Evolutionary conservation across 2,797 vertebrate species (phyloP), one percentile per base, ranked within the genome.

Genomic region (Hemitrygon akajei): DNA sequence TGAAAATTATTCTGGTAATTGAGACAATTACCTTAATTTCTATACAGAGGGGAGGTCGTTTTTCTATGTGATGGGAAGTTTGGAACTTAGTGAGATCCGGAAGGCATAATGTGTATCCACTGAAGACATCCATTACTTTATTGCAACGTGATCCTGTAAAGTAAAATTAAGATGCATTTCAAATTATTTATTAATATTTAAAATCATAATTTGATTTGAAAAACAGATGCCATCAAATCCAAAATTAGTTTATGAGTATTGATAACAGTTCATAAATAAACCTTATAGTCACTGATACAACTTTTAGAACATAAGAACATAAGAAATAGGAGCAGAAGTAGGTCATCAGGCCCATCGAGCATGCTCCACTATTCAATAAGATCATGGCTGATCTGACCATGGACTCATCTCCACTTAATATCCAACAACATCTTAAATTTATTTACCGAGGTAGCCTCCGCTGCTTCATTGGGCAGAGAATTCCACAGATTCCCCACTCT

Each of bases 121-220:
- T 99, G 93, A 98, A 98, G 20, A 98, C 97, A 96, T 99, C 98
- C 97, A 99, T 98, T 94, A 99, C 98, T 95, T 99, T 99, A 94
- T 99, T 97, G 95, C 98, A 99, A 94, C 98, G 98, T 95, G 98
- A 98, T 86, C 97, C 98, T 99, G 95, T n/a, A 94, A 86, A 89
- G 82, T 76, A 93, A 93, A 58, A 76, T n/a, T 27, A 14, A 73
- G 37, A 93, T 56, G 1, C 7, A 58, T 58, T 93, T 93, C 40
- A 47, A 37, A 75, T 76, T 20, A 25, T 40, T 1, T 47, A 75
- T 22, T 30, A 30, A 47, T 58, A 76, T 37, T 22, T 47, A 47
- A 37, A 69, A 34, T 37, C 37, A 69, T 22, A 37, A 89, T 37
- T 89, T 66, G 16, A 34, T 89, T 89, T 89, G 56, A 6, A 60